Base-by-base conservation (phyloP, 2,888 invertebrate species). In the Gastrophysa polygoni region DNA sequence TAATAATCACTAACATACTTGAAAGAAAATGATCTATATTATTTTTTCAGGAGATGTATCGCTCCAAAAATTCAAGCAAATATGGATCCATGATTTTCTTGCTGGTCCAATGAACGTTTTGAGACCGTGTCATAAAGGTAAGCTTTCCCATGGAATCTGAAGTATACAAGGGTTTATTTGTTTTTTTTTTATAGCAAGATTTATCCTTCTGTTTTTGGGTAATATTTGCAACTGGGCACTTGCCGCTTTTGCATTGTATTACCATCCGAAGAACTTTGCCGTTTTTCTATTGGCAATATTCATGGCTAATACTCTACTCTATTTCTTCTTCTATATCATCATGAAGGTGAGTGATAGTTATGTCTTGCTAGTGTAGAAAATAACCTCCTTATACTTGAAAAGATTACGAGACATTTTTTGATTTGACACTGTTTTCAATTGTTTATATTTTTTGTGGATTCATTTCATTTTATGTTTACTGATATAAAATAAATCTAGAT, bases 271-370 rank as follows among this genome's bases (percentile, higher is more conserved):
- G 66, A 92, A 93, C 82, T 91, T 95, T 79, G 92, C 93, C 0
- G 88, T 91, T 0, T 93, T 91, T 73, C 83, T 95, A 1, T 84
- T 95, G 3, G 86, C 88, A 1, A 87, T 95, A 24, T 88, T 95
- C 70, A 91, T 95, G 86, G 87, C 89, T 2, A 95, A 95, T 81
- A 87, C 95, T 21, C 83, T 93, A 63, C 83, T 95, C 5, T 95
- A 95, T 80, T 88, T 89, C 11, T 79, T 87, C 58, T 93, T 92
- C 80, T 95, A 95, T 80, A 88, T 94, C 47, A 78, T 87, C 4
- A 93, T 94, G 91, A 95, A 95, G 86, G 89, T 90, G 82, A 75
- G 76, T 47, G 24, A 24, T 24, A 5, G 4, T 5, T 24, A n/a
- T n/a, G n/a, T n/a, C n/a, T n/a, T n/a, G n/a, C n/a, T n/a, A n/a